Percentiles rank a stretch among this genome's conserved stretches.
Evolutionary conservation across 2,113 vertebrate species (phyloP).

Genomic region (Noturus placidus): DNA sequence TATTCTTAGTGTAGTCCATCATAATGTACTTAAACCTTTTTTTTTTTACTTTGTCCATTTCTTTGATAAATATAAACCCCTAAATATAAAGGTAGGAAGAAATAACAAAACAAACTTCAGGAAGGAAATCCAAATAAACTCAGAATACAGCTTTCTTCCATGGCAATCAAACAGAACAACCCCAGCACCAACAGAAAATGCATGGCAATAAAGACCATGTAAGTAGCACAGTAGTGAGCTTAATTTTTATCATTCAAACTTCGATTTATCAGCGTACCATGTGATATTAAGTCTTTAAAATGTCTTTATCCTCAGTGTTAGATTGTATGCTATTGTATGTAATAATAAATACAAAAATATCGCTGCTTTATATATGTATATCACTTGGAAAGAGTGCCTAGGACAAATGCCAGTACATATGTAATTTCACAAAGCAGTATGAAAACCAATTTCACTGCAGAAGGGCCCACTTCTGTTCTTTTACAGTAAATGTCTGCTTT

Average conservation of each 20-base stretch:
- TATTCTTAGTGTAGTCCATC: constrained; percentile 14
- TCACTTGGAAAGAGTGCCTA: constrained; percentile 49
- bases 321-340: constrained; percentile 60
- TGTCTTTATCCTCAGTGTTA: constrained; percentile 41
- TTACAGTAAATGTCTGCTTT: constrained; percentile 34
- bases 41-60: neutral
- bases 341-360: constrained; percentile 66
- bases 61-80: neutral
- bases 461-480: constrained; percentile 18
- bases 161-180: constrained; percentile 13
- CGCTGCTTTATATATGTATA: constrained; percentile 68
- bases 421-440: constrained; percentile 37
- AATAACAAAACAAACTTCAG: neutral
- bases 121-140: neutral
- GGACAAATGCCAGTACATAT: constrained; percentile 47
- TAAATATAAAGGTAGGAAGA: neutral
- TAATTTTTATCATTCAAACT: constrained; percentile 36
- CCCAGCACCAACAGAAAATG: neutral
- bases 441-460: constrained; percentile 16
- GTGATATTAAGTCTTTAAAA: constrained; percentile 44
- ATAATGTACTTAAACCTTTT: constrained; percentile 8
- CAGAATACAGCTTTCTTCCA: constrained; percentile 14
- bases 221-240: constrained; percentile 11
- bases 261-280: constrained; percentile 33
- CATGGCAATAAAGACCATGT: constrained; percentile 33